phyloP scores from a whole-genome alignment of 2,113 vertebrate genomes.

The Macroglossus sobrinus region DNA sequence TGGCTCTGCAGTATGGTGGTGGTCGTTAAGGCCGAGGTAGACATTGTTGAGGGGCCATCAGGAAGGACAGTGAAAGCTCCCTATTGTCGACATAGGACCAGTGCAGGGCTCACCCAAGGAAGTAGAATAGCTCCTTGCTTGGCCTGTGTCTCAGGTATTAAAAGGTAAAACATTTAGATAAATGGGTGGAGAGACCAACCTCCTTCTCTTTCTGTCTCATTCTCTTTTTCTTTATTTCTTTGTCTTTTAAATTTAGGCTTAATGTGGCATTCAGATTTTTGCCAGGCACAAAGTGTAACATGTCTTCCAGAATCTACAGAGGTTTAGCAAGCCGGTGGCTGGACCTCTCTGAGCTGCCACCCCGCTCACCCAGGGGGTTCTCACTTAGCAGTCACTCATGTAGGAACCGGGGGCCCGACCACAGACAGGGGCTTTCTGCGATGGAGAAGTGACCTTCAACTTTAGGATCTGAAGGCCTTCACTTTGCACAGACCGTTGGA shows the following conservation, averaged over 20 bases:
- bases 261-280: background rate
- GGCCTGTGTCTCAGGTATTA: background rate
- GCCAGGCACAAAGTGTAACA: background rate
- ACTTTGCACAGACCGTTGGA: background rate
- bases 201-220: background rate
- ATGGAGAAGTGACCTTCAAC: background rate
- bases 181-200: rapidly evolving
- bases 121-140: no score
- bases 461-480: background rate
- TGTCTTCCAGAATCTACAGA: background rate
- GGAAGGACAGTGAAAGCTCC: background rate
- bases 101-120: background rate
- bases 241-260: background rate
- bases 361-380: background rate
- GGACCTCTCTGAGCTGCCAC: background rate
- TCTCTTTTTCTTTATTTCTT: background rate
- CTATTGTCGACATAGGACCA: background rate
- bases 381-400: background rate
- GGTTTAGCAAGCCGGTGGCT: background rate
- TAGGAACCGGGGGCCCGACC: background rate
- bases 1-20: background rate
- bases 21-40: rapidly evolving
- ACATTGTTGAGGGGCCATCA: no score
- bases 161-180: background rate
- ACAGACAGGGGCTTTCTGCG: background rate